These are phyloP conservation scores for Clarias magur DNA, from an alignment of 2,113 vertebrate species.

Conservation along the genomic window DNA sequence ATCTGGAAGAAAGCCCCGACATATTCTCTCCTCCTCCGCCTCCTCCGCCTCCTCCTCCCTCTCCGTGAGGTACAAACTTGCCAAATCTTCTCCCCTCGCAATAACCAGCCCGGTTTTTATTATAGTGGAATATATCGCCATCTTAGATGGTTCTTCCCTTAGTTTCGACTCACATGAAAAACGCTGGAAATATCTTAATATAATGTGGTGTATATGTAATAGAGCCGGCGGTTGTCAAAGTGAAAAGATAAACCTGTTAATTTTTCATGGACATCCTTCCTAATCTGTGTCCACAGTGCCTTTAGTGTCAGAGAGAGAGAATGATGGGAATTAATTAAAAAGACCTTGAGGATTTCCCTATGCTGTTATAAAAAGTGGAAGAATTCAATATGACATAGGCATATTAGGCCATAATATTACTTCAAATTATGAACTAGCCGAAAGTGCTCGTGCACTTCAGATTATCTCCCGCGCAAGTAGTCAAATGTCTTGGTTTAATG, in stretches of 20 bases:
- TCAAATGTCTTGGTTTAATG: constrained; percentile 43
- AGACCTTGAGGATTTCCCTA: constrained; percentile 61
- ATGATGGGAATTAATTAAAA: constrained; percentile 64
- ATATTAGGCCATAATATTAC: constrained; percentile 46
- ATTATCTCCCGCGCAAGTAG: constrained; percentile 41
- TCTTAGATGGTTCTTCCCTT: constrained; percentile 65
- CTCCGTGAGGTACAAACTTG: constrained; percentile 53
- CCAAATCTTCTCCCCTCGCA: constrained; percentile 54
- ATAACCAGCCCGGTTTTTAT: constrained; percentile 71
- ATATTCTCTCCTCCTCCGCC: background rate
- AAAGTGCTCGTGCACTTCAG: constrained; percentile 28
- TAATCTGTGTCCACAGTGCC: constrained; percentile 73
- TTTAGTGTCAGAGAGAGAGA: constrained; percentile 65
- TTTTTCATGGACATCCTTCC: constrained; percentile 72
- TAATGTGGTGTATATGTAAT: constrained; percentile 34
- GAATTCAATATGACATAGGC: constrained; percentile 48
- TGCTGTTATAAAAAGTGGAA: constrained; percentile 42
- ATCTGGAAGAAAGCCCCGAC: background rate
- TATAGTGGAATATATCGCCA: constrained; percentile 71
- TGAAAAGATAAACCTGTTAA: constrained; percentile 77
- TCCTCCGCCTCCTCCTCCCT: constrained; percentile 39
- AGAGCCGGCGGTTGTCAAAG: constrained; percentile 34
- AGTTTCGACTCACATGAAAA: constrained; percentile 55
- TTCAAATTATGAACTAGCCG: constrained; percentile 45
- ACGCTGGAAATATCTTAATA: constrained; percentile 22